Conservation (phyloP, 2,113 vertebrate genomes). For the Alaudala cheleensis region DNA sequence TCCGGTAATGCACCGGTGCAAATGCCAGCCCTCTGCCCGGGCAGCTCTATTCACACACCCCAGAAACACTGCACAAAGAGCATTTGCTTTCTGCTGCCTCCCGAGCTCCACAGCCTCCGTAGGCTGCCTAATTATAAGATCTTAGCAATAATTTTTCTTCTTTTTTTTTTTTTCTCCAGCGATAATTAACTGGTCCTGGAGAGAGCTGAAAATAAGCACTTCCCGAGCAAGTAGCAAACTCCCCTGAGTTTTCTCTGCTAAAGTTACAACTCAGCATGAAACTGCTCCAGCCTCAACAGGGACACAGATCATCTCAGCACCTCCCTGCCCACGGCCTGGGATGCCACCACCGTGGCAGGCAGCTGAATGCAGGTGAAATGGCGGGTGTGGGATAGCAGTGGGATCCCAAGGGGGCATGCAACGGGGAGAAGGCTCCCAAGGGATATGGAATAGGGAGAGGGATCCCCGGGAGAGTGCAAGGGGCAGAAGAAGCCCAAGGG, state of each 20-base stretch:
- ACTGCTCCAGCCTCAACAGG: background rate
- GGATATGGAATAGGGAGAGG: accelerated
- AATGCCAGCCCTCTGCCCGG: background rate
- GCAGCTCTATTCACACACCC: slow-evolving; percentile 6
- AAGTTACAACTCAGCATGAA: slow-evolving; percentile 24
- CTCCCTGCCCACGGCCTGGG: background rate
- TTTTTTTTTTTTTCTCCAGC: background rate
- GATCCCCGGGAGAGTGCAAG: background rate
- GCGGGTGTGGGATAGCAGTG: accelerated
- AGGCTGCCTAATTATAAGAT: slow-evolving; percentile 55
- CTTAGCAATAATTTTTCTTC: slow-evolving; percentile 2
- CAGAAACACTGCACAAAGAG: background rate
- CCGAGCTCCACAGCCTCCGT: background rate
- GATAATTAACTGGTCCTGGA: slow-evolving; percentile 54
- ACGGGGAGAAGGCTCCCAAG: background rate
- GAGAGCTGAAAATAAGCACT: slow-evolving; percentile 42
- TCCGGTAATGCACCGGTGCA: background rate
- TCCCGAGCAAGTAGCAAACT: slow-evolving; percentile 31
- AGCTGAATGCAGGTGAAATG: background rate
- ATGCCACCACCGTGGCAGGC: background rate
- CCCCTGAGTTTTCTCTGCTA: slow-evolving; percentile 11
- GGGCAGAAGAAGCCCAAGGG: background rate
- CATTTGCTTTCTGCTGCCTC: background rate
- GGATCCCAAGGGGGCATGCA: background rate
- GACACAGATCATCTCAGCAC: background rate